Conservation (phyloP, 2,888 invertebrate species). For the Mythimna albipuncta region DNA sequence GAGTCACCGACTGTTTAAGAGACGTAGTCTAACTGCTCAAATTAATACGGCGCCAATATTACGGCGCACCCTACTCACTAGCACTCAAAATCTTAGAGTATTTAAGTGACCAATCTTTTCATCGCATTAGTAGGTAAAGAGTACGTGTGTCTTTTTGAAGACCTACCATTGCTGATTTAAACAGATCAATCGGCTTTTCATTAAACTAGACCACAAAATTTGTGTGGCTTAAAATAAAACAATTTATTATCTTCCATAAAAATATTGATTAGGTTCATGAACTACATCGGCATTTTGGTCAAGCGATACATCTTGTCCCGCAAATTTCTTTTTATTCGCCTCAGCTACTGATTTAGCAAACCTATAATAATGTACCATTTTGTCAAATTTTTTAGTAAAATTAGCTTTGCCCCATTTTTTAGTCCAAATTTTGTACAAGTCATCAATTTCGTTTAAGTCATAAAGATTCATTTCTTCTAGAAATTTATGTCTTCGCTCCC, state of each 20-base stretch:
- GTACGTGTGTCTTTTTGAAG: too few relatives aligned
- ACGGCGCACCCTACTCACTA: too few relatives aligned
- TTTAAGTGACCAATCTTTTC: too few relatives aligned
- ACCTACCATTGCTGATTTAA: too few relatives aligned
- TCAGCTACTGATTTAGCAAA: constrained; percentile 79
- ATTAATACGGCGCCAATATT: too few relatives aligned
- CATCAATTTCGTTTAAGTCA: constrained; percentile 71
- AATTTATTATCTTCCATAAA: constrained; percentile 57
- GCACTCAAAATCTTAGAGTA: too few relatives aligned
- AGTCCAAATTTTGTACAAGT: constrained; percentile 70
- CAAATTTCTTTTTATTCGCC: constrained; percentile 70
- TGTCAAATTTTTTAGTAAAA: constrained; percentile 59
- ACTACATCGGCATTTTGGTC: constrained; percentile 72
- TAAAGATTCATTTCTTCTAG: constrained; percentile 65
- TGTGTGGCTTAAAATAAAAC: constrained; percentile 9
- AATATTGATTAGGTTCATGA: constrained; percentile 69
- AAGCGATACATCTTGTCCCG: constrained; percentile 60
- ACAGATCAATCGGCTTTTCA: too few relatives aligned
- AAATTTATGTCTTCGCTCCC: constrained; percentile 6
- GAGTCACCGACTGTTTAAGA: too few relatives aligned
- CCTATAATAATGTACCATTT: constrained; percentile 70
- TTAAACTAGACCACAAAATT: neutral
- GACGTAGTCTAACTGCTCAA: too few relatives aligned
- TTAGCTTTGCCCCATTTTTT: constrained; percentile 64
- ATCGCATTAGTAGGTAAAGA: too few relatives aligned